Evolutionary conservation across 2,797 vertebrate genomes (phyloP), one percentile per base, ranked within the genome.

Genomic region (Lepidocolaptes lacrymiger): DNA sequence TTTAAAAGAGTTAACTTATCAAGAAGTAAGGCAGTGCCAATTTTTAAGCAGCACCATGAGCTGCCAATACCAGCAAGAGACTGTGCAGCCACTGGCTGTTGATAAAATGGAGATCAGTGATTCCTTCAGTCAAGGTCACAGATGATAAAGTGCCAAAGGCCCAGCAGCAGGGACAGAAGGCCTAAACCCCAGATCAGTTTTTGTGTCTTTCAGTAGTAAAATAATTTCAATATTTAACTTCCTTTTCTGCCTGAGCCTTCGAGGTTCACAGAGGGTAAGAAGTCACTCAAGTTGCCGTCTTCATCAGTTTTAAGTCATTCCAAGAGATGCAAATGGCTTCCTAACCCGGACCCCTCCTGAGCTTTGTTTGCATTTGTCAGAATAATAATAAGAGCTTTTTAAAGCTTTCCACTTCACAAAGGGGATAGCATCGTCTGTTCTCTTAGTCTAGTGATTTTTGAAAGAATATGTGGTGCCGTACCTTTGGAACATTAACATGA

Each of bases 41-140:
- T 71, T 86, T 93, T 89, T 19, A 91, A 84, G 68, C 36, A 66
- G 39, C 43, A 64, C 17, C 18, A 21, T 27, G 19, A 36, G 51
- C 62, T 68, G 39, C 14, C 61, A 73, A 12, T 67, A 71, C 59
- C 54, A 59, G 61, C 67, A 87, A 88, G 51, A 92, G 84, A 84
- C 93, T 71, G 71, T 91, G 91, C 93, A 93, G 88, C 80, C 92
- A 96, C 93, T 91, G 96, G 93, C 75, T 97, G 88, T 88, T 93
- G 94, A 93, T 96, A 93, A 97, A 96, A 94, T 56, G 80, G 91
- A 94, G 92, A 97, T 96, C 93, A 96, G 85, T 80, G 93, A 94
- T 85, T 96, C 63, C 80, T 72, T 81, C 84, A 96, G 94, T 97
- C 97, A 98, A 98, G 97, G 97, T 97, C 97, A 93, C 63, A 91